phyloP scores from a whole-genome alignment of 64 coral and sea anemone genomes.

The Cladopsammia gracilis region DNA sequence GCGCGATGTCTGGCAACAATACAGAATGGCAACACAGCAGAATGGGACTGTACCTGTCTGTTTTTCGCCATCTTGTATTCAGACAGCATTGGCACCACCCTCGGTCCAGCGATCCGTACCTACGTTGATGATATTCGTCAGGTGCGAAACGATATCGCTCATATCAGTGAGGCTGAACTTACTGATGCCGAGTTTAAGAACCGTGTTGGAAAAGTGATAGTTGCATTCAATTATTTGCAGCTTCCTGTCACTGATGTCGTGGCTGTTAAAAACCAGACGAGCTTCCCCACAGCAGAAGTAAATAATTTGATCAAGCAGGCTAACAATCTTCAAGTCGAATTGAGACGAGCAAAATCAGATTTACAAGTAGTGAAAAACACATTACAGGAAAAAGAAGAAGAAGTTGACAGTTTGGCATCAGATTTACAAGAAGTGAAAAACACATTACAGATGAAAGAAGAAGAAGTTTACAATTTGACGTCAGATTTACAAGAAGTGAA shows the following conservation, averaged over 20 bases:
- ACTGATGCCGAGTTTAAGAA: not conserved
- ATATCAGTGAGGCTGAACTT: not conserved
- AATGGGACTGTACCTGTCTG: conserved; percentile 53
- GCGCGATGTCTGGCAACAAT: not conserved
- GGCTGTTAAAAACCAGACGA: conserved; percentile 23
- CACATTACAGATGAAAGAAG: too few relatives aligned
- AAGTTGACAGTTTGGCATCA: too few relatives aligned
- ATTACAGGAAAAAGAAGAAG: not conserved
- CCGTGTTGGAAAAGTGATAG: not conserved
- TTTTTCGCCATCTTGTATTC: conserved; percentile 53
- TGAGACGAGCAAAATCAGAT: too few relatives aligned
- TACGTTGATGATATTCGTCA: conserved; percentile 21
- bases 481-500: too few relatives aligned
- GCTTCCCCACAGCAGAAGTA: conserved; percentile 6
- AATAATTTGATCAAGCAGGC: not conserved
- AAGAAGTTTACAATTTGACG: too few relatives aligned
- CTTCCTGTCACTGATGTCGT: conserved; percentile 4
- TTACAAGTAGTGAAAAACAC: not conserved
- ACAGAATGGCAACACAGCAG: conserved; percentile 1
- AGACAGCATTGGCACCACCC: not conserved
- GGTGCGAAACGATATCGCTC: conserved; percentile 22
- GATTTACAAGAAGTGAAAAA: too few relatives aligned
- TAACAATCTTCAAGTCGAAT: not conserved
- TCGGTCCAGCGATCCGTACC: not conserved
- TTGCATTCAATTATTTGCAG: not conserved